Evolutionary conservation across 1,140 invertebrate species (phyloP), one percentile per base, ranked within the genome.

Genomic region (Drosophila sp.): DNA sequence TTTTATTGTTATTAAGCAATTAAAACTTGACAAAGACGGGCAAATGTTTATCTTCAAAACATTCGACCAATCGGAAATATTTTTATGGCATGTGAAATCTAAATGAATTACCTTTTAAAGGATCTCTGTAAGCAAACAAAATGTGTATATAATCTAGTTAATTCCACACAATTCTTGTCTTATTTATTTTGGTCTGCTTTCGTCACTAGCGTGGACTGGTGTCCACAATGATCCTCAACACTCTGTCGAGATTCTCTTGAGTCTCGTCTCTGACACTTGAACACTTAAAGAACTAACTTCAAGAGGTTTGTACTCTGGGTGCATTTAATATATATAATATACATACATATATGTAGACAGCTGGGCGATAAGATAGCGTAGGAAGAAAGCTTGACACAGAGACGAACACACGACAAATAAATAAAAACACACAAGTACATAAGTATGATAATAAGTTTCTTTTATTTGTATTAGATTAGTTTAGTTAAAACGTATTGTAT

Each of bases 401-500:
- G 34, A 53, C n/a, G 16, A 4, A 21, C 21, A 21, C 21, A 21
- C 21, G 4, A 21, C 1, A 21, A 21, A 21, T 21, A 21, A 21
- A 2, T 21, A 21, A 21, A 21, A 21, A 21, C 1, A 21, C 1
- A 41, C 29, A 14, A n/a, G 41, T 13, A 27, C 13, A 65, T 41
- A 21, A 18, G 34, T 63, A 77, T 63, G 71, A 67, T 58, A 53
- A 69, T 6, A 67, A 41, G 25, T 76, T 53, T 56, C 6, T 58
- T 77, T 69, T 63, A 50, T 74, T 64, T 74, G 34, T 43, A 62
- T 72, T 56, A 72, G 43, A 65, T 72, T 65, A 72, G 53, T 72
- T 62, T 76, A 87, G 46, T 62, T 51, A 16, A 87, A 59, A 72
- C 18, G 65, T 57, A 69, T 74, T 74, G 46, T 66, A 40, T 83